Base-by-base conservation (phyloP, 2,888 invertebrate species). In the Drosophila algonquin region DNA sequence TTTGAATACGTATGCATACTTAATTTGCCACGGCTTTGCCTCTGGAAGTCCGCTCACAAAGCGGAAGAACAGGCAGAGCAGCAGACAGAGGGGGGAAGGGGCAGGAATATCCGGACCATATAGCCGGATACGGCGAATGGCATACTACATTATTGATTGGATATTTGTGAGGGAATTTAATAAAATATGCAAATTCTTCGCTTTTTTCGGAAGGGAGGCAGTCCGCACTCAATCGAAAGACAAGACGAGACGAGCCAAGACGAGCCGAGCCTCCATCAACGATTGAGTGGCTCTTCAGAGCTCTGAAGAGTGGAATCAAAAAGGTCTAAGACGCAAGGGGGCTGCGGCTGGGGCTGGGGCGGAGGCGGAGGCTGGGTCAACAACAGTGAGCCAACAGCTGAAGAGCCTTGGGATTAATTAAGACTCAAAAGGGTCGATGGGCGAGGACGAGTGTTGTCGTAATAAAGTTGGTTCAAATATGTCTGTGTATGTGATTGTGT, bases 1-100 rank as follows among this genome's bases (percentile, higher is more conserved):
- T 85, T 85, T 87, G 89, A 89, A 89, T 89, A 76, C 89, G 87
- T 81, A 85, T 85, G 84, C 89, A 85, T 85, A 85, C 80, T 89
- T 89, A 85, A 85, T 85, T 85, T 81, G 71, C 76, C 69, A 80
- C 70, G 80, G 74, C 86, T 83, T 73, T 74, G 76, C 57, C 67
- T 73, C 58, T 56, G 65, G 7, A 30, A 30, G 71, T 64, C 72
- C 65, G 47, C 44, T 56, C 69, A 67, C 61, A 68, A 73, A 73
- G 58, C 58, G 27, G 44, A 21, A 12, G 24, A 50, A 30, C 44
- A 32, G 18, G 10, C 18, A 27, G 52, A 6, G 52, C 24, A 21
- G 9, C 27, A 3, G 44, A 14, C 7, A 5, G 47, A n/a, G 32
- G 58, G 21, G 21, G 21, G n/a, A n/a, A n/a, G 21, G 24, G 24